These are phyloP conservation scores for Melanerpes formicivorus DNA, from an alignment of 2,113 vertebrate species.

Conservation along the genomic window DNA sequence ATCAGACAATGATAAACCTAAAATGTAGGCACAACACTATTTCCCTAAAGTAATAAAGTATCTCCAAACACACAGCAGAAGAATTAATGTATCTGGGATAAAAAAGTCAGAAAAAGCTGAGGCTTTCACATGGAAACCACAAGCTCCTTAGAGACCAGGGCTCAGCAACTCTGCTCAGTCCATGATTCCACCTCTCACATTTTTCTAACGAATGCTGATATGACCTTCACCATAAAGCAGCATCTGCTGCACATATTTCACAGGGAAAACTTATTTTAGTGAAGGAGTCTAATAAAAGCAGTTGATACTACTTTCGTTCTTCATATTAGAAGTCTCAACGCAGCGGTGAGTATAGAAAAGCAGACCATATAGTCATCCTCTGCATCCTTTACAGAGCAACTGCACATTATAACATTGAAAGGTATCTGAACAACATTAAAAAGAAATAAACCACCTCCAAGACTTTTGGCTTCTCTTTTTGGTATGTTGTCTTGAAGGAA, in stretches of 20 bases:
- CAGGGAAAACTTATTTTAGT: conserved; percentile 4
- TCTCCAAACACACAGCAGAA: not conserved
- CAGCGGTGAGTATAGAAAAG: not conserved
- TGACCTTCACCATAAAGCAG: not conserved
- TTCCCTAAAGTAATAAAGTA: conserved; percentile 1
- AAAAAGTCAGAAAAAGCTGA: not conserved
- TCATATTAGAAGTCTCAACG: not conserved
- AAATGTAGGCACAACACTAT: not conserved
- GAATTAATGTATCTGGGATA: not conserved
- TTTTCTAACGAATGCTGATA: conserved; percentile 13
- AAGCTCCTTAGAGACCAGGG: not conserved
- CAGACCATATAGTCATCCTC: not conserved
- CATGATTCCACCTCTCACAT: not conserved
- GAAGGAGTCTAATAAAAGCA: not conserved
- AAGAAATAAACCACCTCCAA: not conserved
- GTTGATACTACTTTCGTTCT: not conserved
- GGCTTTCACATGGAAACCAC: not conserved
- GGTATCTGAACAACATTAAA: not conserved
- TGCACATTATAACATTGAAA: rapidly evolving
- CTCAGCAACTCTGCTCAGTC: not conserved
- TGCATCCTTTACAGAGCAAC: not conserved
- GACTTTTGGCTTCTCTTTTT: not conserved
- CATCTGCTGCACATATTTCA: not conserved
- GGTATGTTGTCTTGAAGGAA: not conserved
- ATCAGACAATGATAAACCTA: not conserved